A percentile compares a stretch with the other conserved stretches of the same genome.
Evolutionary conservation across 2,113 vertebrate species (phyloP).

Genomic region (Gnathonemus longibarbis): DNA sequence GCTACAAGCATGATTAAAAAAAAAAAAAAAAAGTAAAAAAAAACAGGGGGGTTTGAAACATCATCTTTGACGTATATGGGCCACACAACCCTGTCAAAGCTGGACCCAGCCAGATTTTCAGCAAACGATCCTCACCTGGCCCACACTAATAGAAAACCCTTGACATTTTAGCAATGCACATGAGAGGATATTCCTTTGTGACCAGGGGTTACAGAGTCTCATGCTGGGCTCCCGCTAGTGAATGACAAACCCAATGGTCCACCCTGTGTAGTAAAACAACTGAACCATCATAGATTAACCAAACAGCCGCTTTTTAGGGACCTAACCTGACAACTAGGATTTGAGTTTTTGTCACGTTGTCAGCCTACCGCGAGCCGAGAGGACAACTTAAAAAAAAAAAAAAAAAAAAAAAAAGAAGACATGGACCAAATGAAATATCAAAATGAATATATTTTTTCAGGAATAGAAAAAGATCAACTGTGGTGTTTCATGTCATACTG

Average conservation of each 20-base stretch:
- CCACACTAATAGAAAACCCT: not conserved
- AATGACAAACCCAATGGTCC: not conserved
- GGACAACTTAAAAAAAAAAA: not conserved
- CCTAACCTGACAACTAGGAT: not conserved
- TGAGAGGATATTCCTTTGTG: not conserved
- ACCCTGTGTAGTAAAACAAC: not conserved
- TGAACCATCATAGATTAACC: not conserved
- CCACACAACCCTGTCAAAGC: not conserved
- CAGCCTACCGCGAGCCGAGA: not conserved
- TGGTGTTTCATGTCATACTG: not conserved
- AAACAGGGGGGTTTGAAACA: not conserved
- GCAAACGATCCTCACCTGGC: not conserved
- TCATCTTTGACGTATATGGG: not conserved
- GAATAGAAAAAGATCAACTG: not conserved
- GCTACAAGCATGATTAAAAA: not conserved
- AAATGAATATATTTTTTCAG: not conserved
- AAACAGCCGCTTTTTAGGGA: not conserved
- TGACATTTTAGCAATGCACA: not conserved
- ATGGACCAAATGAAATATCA: not conserved
- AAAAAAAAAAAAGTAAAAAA: not conserved
- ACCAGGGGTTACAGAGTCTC: not conserved
- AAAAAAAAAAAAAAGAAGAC: not conserved
- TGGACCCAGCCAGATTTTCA: not conserved
- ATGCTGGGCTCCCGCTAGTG: not conserved
- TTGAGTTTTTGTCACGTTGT: not conserved